Percentiles rank a stretch among this genome's conserved stretches.
These are phyloP conservation scores for Neuroscelio doddi DNA, from an alignment of 2,888 invertebrate species.

Conservation along the genomic window DNA sequence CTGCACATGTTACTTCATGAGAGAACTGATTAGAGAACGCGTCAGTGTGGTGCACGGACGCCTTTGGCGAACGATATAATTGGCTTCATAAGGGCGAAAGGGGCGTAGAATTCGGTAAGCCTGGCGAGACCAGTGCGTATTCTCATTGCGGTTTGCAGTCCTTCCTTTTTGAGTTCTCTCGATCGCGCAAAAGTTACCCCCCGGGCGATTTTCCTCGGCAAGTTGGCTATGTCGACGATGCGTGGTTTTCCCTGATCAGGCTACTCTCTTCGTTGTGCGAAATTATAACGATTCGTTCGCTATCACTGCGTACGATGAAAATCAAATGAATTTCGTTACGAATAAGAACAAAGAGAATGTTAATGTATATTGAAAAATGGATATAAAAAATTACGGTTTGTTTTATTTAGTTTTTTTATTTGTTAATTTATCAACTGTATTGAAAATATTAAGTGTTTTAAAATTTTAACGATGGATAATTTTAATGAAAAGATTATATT, in stretches of 20 bases:
- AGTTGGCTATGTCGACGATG: conserved; percentile 48
- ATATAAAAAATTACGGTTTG: no score
- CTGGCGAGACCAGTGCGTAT: conserved; percentile 55
- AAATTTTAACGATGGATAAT: no score
- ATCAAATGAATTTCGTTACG: neutral
- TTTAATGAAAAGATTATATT: no score
- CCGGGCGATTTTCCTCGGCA: conserved; percentile 33
- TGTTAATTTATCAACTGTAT: no score
- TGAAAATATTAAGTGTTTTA: no score
- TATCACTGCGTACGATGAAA: neutral
- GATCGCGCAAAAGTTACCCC: conserved; percentile 30
- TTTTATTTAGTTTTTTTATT: no score
- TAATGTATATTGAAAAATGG: no score
- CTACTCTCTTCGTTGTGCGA: conserved; percentile 47
- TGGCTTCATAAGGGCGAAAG: conserved; percentile 67
- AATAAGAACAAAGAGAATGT: no score
- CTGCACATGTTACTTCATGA: no score
- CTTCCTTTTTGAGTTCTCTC: conserved; percentile 52
- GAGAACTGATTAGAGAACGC: conserved; percentile 8
- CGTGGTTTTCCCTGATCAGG: conserved; percentile 66
- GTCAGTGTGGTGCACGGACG: conserved; percentile 58
- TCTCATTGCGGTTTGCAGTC: conserved; percentile 26
- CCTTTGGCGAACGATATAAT: conserved; percentile 66
- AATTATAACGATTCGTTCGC: conserved; percentile 43
- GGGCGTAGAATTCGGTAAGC: conserved; percentile 56